These are phyloP conservation scores for Carassius auratus DNA, from an alignment of 2,113 vertebrate genomes.

Conservation along the genomic window DNA sequence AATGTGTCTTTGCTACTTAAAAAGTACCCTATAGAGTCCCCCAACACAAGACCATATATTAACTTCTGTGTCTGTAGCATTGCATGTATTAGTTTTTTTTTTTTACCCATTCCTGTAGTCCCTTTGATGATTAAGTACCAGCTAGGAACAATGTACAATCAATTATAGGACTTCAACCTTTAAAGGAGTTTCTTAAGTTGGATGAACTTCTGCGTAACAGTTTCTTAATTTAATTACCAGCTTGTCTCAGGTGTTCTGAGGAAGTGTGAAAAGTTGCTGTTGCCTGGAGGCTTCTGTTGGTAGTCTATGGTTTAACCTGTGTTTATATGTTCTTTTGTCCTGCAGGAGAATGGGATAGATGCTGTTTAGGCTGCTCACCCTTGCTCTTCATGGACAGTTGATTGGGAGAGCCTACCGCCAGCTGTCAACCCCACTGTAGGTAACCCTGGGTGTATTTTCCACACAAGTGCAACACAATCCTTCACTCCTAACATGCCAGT, in stretches of 20 bases:
- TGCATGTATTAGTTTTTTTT: not conserved
- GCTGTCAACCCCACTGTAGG: constrained; percentile 93
- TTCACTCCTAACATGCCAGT: not conserved
- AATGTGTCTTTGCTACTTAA: not conserved
- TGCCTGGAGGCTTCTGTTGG: not conserved
- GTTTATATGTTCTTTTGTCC: constrained; percentile 44
- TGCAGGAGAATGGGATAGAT: constrained; percentile 86
- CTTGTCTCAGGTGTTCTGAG: not conserved
- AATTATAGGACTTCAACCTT: not conserved
- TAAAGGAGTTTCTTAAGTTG: not conserved
- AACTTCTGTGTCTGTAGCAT: not conserved
- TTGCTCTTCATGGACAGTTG: constrained; percentile 82
- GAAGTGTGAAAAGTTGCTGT: not conserved
- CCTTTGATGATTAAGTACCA: not conserved
- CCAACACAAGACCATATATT: not conserved
- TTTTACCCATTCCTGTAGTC: not conserved
- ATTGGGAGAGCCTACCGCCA: constrained; percentile 86
- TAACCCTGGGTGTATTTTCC: constrained; percentile 72
- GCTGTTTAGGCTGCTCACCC: constrained; percentile 87
- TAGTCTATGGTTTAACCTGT: not conserved
- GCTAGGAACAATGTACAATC: not conserved
- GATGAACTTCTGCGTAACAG: not conserved
- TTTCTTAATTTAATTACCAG: constrained; percentile 2
- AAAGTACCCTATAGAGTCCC: too few species aligned
- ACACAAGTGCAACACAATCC: not conserved